These are phyloP conservation scores for Montipora capricornis DNA, from an alignment of 64 coral and sea anemone genomes.

Conservation along the genomic window DNA sequence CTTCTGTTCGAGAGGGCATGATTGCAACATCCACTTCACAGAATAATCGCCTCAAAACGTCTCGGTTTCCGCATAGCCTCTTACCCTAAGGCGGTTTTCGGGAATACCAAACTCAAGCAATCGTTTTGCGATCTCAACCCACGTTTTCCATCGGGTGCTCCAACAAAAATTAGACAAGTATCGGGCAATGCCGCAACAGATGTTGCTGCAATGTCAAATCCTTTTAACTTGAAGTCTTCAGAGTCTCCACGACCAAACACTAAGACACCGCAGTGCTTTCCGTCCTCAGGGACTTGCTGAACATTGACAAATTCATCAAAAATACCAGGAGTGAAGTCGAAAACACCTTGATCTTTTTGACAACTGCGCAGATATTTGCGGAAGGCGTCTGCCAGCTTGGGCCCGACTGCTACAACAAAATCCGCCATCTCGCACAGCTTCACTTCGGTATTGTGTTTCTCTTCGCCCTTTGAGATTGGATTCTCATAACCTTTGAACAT, in stretches of 20 bases:
- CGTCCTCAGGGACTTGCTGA: no score
- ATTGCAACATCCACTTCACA: neutral
- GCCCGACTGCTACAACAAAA: conserved; percentile 25
- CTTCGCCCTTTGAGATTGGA: neutral
- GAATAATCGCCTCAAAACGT: neutral
- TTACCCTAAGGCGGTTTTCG: no score
- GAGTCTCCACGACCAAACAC: neutral
- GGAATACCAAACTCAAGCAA: no score
- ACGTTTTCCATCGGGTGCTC: no score
- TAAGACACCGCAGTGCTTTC: neutral
- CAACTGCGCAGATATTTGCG: no score
- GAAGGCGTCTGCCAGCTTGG: no score
- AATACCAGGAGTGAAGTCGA: neutral
- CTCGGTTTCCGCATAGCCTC: neutral
- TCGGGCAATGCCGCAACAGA: no score
- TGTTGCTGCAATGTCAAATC: no score
- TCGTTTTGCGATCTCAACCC: no score
- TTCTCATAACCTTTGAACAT: neutral
- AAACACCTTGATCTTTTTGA: neutral
- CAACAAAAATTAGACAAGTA: no score
- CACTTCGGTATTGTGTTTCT: neutral
- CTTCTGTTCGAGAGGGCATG: neutral
- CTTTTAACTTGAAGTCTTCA: no score
- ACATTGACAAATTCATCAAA: neutral
- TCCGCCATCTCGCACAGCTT: neutral